Base-by-base conservation (phyloP, 2,113 vertebrate genomes). In the Tenrec ecaudatus region DNA sequence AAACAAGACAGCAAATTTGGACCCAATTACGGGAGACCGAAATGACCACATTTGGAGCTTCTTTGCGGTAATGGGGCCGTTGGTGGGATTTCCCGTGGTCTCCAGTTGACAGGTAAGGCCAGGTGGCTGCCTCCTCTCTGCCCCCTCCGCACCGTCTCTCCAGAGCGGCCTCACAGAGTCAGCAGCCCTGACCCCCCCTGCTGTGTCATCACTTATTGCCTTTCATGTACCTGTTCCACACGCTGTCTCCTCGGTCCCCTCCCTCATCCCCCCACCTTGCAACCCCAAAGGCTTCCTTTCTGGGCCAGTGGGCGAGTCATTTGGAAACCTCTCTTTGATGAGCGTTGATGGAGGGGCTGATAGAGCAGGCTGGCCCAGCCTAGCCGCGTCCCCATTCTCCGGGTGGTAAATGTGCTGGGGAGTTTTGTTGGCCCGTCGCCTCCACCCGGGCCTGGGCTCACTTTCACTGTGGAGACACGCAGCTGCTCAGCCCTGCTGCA, bases 321-420 rank as follows among this genome's bases (percentile, higher is more conserved):
- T 96, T 93, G 95, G 97, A 97, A 97, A 97, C 97, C 93, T 95
- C 38, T 93, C 92, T 95, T 75, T 60, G 87, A 89, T 53, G 90
- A 95, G 88, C 82, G 64, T 83, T 1, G 92, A 97, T 97, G 43
- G 93, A 93, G 76, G 89, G 91, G 85, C 95, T 93, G 95, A 97
- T 80, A 90, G 0, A 25, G 94, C 82, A 95, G 92, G 91, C 66
- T 88, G 91, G 95, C 87, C 75, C 29, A 1, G 82, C 79, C 66
- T 71, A n/a, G 2, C 86, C 6, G 0, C 64, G 87, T 79, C 96
- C 90, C 84, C 66, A 33, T 1, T 60, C 58, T 71, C n/a, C 7
- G 17, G 0, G 88, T 58, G 94, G 82, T 80, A 87, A 85, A 81
- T 19, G 85, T 8, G 17, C 94, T 33, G 71, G 89, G 27, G 87